Evolutionary conservation across 2,113 vertebrate genomes (phyloP).

Genomic region (Ceyx melanurus): DNA sequence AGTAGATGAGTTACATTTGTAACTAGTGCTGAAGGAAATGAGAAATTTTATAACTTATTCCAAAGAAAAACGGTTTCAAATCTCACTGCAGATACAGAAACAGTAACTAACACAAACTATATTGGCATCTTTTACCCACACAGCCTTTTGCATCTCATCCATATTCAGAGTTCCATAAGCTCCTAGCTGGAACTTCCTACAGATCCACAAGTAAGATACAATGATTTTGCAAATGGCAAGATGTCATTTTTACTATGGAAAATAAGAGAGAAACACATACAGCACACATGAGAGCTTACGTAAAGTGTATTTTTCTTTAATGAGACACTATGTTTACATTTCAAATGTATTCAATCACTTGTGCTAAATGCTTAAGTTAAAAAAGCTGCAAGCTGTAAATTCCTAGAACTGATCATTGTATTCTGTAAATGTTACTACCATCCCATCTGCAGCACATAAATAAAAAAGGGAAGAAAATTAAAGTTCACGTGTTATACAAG

Average conservation of each 20-base stretch:
- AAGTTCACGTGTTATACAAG: not conserved
- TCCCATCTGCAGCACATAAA: not conserved
- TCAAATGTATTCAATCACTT: not conserved
- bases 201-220: not conserved
- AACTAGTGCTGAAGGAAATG: conserved; percentile 2
- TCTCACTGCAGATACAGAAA: not conserved
- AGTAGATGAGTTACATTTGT: not conserved
- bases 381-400: not conserved
- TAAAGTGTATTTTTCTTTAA: not conserved
- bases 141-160: not conserved
- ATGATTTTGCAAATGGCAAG: not conserved
- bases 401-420: not conserved
- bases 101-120: not conserved
- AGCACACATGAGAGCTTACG: not conserved
- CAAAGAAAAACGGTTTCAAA: not conserved
- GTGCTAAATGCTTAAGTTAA: not conserved
- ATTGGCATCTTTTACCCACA: not conserved
- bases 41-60: not conserved
- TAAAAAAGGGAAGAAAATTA: not conserved
- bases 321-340: not conserved
- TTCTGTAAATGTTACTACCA: not conserved
- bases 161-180: not conserved
- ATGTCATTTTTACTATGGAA: not conserved
- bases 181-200: not conserved
- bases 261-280: not conserved